These are phyloP conservation scores for Dryomyza anilis DNA, from an alignment of 2,888 invertebrate species.

Conservation along the genomic window DNA sequence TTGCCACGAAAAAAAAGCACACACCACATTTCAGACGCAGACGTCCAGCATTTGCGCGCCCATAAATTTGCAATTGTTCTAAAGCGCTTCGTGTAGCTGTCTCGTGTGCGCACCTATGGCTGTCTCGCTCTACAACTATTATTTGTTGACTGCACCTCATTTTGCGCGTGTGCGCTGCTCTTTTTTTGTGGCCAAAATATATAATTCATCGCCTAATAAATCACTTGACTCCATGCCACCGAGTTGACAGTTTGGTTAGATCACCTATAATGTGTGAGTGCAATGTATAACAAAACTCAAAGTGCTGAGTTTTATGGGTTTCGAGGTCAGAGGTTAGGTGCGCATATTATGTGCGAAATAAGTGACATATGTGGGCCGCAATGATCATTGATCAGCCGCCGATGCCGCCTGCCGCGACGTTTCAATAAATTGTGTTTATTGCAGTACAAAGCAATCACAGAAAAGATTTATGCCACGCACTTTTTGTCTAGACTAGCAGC, in stretches of 20 bases:
- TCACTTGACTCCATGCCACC: conserved; percentile 49
- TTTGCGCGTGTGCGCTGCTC: conserved; percentile 13
- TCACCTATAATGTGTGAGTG: conserved; percentile 24
- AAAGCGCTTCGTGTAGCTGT: background rate
- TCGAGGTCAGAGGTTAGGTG: conserved; percentile 46
- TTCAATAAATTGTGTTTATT: too few species aligned
- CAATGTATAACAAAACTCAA: too few species aligned
- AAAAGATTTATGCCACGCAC: too few species aligned
- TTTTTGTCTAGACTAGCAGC: too few species aligned
- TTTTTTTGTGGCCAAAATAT: conserved; percentile 6
- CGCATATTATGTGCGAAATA: conserved; percentile 15
- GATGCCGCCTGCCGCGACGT: too few species aligned
- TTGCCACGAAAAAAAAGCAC: background rate
- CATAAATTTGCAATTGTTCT: background rate
- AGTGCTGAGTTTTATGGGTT: conserved; percentile 52
- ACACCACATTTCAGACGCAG: too few species aligned
- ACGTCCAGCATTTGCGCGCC: background rate
- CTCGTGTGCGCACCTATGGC: background rate
- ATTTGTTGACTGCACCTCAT: conserved; percentile 22
- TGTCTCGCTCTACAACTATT: background rate
- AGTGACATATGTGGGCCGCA: conserved; percentile 10
- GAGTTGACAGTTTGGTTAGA: conserved; percentile 56
- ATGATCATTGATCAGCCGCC: background rate
- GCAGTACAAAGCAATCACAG: too few species aligned
- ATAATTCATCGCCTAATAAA: conserved; percentile 43